Evolutionary conservation across 2,113 vertebrate genomes (phyloP), one percentile per base, ranked within the genome.

Genomic region (Rostratula benghalensis): DNA sequence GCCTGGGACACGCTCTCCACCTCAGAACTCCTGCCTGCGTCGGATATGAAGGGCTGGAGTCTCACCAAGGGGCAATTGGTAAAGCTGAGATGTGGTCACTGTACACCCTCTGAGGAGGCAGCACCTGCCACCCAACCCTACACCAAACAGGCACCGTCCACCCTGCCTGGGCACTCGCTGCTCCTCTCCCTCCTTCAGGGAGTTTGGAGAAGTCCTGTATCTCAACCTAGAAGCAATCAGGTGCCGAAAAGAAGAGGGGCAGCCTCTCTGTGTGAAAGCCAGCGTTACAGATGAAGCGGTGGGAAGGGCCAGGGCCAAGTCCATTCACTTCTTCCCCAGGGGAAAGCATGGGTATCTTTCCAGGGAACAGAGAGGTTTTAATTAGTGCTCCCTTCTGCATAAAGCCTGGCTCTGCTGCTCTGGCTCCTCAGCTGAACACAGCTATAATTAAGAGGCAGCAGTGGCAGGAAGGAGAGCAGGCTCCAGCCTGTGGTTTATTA

Each of bases 371-470:
- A 54, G 84, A 54, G 84, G 74, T 23, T 89, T 94, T 94, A 95
- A 96, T 96, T 87, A 95, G 93, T 23, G 53, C 41, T 95, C 74
- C 73, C 45, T 94, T 81, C 94, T 89, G 87, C 91, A 69, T 13
- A 50, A 45, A 91, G 60, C 83, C 80, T 31, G 39, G 31, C 74
- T 57, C 85, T 88, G 53, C 80, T 86, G 10, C 77, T 75, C 87
- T 13, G 65, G 33, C 91, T 93, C 76, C 86, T 92, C 76, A 46
- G 51, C 57, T 46, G 57, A 87, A 57, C 81, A 68, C 51, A 73
- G 74, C 87, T 90, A 54, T 90, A 94, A 95, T 96, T 94, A 93
- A 91, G 94, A 93, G 74, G 87, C 91, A 95, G 78, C 61, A 53
- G 93, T 91, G 89, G 81, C 57, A 60, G 80, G 89, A 78, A 82